Percentiles rank a stretch among this genome's conserved stretches.
phyloP scores from a whole-genome alignment of 2,113 vertebrate species.

The Petrocephalus microphthalmus region DNA sequence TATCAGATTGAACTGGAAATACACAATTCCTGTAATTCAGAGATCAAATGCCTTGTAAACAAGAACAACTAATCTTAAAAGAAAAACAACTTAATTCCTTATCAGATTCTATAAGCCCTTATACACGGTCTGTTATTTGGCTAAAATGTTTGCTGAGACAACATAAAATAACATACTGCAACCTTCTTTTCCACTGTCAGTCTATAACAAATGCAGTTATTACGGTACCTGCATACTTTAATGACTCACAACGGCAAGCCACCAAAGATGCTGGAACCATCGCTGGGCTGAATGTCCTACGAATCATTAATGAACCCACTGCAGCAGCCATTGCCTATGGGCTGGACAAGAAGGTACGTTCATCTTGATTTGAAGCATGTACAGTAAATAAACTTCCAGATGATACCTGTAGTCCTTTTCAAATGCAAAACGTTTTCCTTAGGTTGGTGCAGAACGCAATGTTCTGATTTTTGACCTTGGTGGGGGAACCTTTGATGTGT shows the following conservation, averaged over 20 bases:
- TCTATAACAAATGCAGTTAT: constrained; percentile 74
- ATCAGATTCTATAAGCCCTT: not conserved
- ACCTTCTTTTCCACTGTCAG: constrained; percentile 35
- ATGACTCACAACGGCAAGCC: constrained; percentile 83
- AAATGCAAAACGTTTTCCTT: constrained; percentile 17
- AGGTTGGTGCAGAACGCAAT: constrained; percentile 76
- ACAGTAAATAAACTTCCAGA: not conserved
- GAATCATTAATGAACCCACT: constrained; percentile 88
- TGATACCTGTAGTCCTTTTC: not conserved
- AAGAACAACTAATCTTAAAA: not conserved
- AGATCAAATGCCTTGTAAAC: not conserved
- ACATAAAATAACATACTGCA: not conserved
- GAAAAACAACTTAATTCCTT: not conserved
- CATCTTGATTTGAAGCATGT: not conserved
- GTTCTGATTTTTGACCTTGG: constrained; percentile 87
- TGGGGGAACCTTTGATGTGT: constrained; percentile 86
- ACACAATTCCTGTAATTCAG: not conserved
- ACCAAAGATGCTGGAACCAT: constrained; percentile 84
- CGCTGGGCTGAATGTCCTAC: constrained; percentile 75
- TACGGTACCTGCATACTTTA: constrained; percentile 86
- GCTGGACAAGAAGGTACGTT: constrained; percentile 71
- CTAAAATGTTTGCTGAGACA: not conserved
- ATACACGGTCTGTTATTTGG: not conserved
- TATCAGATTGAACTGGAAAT: not conserved
- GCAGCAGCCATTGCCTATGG: constrained; percentile 89